Evolutionary conservation across 1,140 invertebrate species (phyloP).

Genomic region (Pectinophora gossypiella): DNA sequence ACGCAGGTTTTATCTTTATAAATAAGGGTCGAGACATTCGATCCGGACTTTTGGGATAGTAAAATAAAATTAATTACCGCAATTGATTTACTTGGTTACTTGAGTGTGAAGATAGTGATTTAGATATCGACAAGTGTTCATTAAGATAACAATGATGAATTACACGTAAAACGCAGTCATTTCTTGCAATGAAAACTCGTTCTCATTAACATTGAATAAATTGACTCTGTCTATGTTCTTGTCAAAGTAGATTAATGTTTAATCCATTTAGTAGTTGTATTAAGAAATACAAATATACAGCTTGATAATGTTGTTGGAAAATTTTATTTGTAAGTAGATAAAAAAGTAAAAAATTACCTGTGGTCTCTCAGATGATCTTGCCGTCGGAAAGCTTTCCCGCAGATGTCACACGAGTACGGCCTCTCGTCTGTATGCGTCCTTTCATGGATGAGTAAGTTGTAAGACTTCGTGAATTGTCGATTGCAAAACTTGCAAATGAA

Average conservation of each 20-base stretch:
- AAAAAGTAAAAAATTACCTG: constrained; percentile 77
- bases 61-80: constrained; percentile 33
- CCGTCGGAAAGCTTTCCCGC: constrained; percentile 96
- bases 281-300: too few relatives aligned
- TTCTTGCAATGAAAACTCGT: too few relatives aligned
- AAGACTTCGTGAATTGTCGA: constrained; percentile 97
- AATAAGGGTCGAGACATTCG: constrained; percentile 28
- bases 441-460: constrained; percentile 98
- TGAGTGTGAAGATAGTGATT: constrained; percentile 16
- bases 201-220: too few relatives aligned
- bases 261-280: too few relatives aligned
- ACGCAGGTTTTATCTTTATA: constrained; percentile 39
- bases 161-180: too few relatives aligned
- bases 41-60: constrained; percentile 28
- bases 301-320: too few relatives aligned
- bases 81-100: constrained; percentile 28
- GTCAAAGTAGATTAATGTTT: too few relatives aligned
- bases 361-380: constrained; percentile 98
- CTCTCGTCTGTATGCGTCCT: constrained; percentile 98
- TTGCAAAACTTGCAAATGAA: constrained; percentile 99
- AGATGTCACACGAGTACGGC: constrained; percentile 98
- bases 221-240: too few relatives aligned
- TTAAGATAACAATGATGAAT: constrained; percentile 2
- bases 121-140: constrained; percentile 1
- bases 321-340: too few relatives aligned